These are phyloP conservation scores for Cercocebus atys DNA, from an alignment of 2,113 vertebrate genomes.

Conservation along the genomic window DNA sequence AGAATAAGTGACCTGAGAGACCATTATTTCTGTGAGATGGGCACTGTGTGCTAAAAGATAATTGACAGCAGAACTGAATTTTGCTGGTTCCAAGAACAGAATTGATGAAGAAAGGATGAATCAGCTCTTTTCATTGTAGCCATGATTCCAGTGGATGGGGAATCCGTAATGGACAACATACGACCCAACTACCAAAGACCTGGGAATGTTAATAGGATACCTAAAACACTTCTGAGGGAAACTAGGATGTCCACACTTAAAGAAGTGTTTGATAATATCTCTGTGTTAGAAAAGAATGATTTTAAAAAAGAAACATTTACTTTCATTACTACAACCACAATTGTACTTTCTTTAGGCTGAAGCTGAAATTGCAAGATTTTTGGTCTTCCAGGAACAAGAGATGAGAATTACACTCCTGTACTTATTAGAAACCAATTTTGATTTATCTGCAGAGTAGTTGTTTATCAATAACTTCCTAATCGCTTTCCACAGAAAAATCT, in stretches of 20 bases:
- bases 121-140: neutral
- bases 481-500: neutral
- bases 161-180: neutral
- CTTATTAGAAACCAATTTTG: slow-evolving; percentile 15
- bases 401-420: neutral
- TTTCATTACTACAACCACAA: neutral
- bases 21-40: neutral
- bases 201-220: neutral
- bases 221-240: neutral
- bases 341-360: neutral
- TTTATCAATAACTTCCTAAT: slow-evolving; percentile 38
- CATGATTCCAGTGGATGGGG: neutral
- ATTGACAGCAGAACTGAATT: neutral
- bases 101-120: neutral
- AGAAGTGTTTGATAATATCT: neutral
- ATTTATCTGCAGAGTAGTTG: neutral
- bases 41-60: neutral
- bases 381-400: slow-evolving; percentile 7
- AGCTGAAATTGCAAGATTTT: slow-evolving; percentile 4
- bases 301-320: neutral
- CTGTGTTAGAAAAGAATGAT: neutral
- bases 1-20: neutral
- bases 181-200: neutral
- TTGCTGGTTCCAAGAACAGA: neutral
- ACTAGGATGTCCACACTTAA: neutral